Evolutionary conservation across 2,113 vertebrate species (phyloP), one percentile per base, ranked within the genome.

Genomic region (Oostethus manadensis): DNA sequence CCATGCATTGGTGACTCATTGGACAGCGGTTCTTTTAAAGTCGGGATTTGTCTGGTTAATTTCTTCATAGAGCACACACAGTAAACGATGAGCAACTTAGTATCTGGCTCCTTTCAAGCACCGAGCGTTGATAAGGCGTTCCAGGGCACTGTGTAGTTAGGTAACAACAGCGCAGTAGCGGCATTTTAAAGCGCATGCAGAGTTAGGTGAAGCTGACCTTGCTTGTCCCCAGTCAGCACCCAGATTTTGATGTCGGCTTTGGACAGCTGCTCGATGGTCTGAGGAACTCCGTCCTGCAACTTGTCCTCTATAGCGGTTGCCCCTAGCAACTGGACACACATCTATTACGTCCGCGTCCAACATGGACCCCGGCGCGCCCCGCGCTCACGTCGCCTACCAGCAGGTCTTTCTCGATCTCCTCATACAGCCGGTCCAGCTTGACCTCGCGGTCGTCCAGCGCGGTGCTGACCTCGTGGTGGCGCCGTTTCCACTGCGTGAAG

Each of bases 221-320:
- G 95, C 53, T 98, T 99, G 86, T 99, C 97, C 13, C 97, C 97
- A 0, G 95, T 99, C 48, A 99, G 87, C 74, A 98, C 91, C 96
- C 97, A 98, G 60, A 96, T 87, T 81, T 94, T 98, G 83, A 98
- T 94, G 78, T 91, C 88, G 1, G 97, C 95, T 83, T 91, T 94
- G 67, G 84, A 80, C 62, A 99, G 89, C 69, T 86, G 92, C 81
- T 91, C 86, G 15, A 98, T 93, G 2, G 94, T 97, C 71, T 98
- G 93, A 58, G 94, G 91, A 0, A 99, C 97, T 20, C 92, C 92
- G 0, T 95, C 93, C 48, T 99, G 97, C 0, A 98, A 77, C 81
- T 98, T 98, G 84, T 99, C 97, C 66, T 99, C 96, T 33, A 98
- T 93, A 0, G 94, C 97, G 33, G 97, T 94, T 10, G 94, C 92